Conservation (phyloP, 2,888 invertebrate genomes). For the Pristionchus entomophagus region DNA sequence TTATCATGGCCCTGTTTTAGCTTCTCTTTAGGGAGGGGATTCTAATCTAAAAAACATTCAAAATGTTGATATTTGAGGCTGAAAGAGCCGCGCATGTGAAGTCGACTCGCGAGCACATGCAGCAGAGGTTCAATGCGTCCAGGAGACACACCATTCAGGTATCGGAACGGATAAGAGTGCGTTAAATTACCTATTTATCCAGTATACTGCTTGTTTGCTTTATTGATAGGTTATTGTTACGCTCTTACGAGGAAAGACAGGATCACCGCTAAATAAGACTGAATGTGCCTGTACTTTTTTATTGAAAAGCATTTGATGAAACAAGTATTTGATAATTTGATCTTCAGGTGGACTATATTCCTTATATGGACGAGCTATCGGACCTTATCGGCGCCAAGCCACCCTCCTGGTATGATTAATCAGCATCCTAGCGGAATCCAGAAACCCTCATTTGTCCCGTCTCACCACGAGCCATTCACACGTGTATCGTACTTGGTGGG, state of each 20-base stretch:
- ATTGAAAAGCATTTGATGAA: not conserved
- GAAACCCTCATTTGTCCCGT: no score
- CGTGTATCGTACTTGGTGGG: no score
- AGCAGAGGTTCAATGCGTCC: slow-evolving; percentile 62
- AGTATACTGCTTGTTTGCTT: no score
- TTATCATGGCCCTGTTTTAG: no score
- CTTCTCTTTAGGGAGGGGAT: not conserved
- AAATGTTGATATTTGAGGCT: not conserved
- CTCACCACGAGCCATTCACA: no score
- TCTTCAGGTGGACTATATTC: slow-evolving; percentile 75
- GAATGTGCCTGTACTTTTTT: no score
- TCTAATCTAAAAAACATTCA: not conserved
- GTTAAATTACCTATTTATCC: no score
- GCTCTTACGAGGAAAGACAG: not conserved
- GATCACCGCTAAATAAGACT: not conserved
- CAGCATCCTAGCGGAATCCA: not conserved
- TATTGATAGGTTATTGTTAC: no score
- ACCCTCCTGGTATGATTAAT: not conserved
- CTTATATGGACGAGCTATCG: slow-evolving; percentile 78
- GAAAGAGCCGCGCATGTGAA: slow-evolving; percentile 52
- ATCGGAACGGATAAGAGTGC: not conserved
- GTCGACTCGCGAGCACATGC: slow-evolving; percentile 70
- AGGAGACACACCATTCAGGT: slow-evolving; percentile 77
- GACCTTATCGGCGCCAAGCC: slow-evolving; percentile 74
- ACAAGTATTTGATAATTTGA: not conserved